These are phyloP conservation scores for Erebia epiphron DNA, from an alignment of 2,888 invertebrate genomes.

Conservation along the genomic window DNA sequence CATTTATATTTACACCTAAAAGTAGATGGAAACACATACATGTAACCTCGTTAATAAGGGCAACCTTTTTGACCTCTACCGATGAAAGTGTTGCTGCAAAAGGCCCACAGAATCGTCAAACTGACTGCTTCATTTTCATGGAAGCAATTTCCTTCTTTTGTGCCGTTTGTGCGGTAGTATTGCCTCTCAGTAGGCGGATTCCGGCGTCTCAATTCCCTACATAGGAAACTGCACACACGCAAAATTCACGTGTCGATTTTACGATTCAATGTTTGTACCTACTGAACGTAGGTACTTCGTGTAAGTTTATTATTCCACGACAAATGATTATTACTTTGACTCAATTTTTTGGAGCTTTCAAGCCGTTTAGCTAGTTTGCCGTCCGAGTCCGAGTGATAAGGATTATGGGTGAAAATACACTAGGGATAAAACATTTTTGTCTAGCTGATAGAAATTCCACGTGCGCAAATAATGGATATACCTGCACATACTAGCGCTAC, in stretches of 20 bases:
- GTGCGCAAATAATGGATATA: no score
- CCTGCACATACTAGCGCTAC: no score
- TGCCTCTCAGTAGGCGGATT: constrained; percentile 69
- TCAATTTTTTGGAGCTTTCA: no score
- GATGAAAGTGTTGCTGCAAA: constrained; percentile 61
- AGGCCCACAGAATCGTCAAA: constrained; percentile 69
- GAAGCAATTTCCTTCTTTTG: constrained; percentile 72
- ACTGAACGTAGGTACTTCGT: constrained; percentile 14
- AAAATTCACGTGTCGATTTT: constrained; percentile 44
- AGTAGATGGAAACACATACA: no score
- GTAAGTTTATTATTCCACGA: not conserved
- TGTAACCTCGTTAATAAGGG: not conserved
- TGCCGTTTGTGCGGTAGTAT: constrained; percentile 60
- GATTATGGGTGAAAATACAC: no score
- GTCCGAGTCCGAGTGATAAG: no score
- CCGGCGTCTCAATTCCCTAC: constrained; percentile 59
- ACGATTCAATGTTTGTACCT: constrained; percentile 30
- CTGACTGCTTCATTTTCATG: constrained; percentile 70
- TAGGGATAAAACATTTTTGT: no score
- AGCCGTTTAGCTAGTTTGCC: no score
- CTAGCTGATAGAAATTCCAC: no score
- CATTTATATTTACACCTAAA: no score
- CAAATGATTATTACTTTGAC: not conserved
- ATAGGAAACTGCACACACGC: constrained; percentile 52
- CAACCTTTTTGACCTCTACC: constrained; percentile 20